Conservation (phyloP, 2,888 invertebrate species). For the Carabus problematicus region DNA sequence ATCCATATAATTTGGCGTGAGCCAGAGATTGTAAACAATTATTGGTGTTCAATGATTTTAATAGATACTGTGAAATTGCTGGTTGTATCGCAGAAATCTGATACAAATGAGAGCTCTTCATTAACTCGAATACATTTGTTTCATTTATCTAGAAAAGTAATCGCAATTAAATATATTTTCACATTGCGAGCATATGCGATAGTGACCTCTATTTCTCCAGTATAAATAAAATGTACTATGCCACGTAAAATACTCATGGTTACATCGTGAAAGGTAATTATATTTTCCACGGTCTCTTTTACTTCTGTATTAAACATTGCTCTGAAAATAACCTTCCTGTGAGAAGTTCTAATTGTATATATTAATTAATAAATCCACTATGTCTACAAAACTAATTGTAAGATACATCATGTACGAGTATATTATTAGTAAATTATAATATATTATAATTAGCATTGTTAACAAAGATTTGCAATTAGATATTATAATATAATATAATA, state of each 20-base stretch:
- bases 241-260: constrained; percentile 1
- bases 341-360: neutral
- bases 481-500: too few species aligned
- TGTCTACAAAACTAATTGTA: neutral
- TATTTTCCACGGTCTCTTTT: constrained; percentile 13
- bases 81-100: constrained; percentile 23
- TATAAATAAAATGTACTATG: constrained; percentile 27
- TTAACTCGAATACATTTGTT: constrained; percentile 19
- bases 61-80: constrained; percentile 16
- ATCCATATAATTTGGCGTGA: constrained; percentile 10
- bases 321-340: constrained; percentile 10
- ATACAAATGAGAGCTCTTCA: constrained; percentile 15
- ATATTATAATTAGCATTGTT: too few species aligned
- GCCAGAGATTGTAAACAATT: constrained; percentile 24
- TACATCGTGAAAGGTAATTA: constrained; percentile 19
- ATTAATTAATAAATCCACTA: neutral
- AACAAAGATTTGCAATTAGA: too few species aligned
- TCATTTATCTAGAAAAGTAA: constrained; percentile 1
- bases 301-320: constrained; percentile 1
- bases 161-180: neutral
- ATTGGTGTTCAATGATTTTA: neutral
- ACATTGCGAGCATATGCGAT: neutral
- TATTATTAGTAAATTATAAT: too few species aligned
- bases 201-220: constrained; percentile 29
- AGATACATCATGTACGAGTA: neutral